A percentile compares a stretch with the other conserved stretches of the same genome.
Evolutionary conservation across 2,888 invertebrate genomes (phyloP).

Genomic region (Drosophila neonasuta): DNA sequence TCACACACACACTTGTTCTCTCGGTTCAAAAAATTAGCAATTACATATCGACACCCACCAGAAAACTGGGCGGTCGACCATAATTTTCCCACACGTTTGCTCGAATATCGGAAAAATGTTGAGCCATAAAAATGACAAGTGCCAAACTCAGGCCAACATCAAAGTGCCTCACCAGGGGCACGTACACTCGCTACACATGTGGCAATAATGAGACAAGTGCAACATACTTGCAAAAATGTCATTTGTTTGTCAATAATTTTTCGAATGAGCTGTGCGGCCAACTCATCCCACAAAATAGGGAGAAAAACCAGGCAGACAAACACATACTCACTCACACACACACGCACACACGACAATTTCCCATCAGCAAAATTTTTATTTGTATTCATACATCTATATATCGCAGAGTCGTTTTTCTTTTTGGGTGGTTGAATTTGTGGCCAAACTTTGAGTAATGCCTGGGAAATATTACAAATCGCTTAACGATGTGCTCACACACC

Average conservation of each 20-base stretch:
- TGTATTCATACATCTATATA: conserved; percentile 18
- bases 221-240: conserved; percentile 76
- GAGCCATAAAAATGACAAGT: conserved; percentile 77
- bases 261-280: conserved; percentile 35
- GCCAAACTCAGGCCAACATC: conserved; percentile 70
- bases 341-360: conserved; percentile 30
- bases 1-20: neutral
- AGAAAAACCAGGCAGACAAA: conserved; percentile 26
- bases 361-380: conserved; percentile 42
- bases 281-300: conserved; percentile 2
- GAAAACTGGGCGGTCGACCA: conserved; percentile 25
- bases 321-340: neutral
- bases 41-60: conserved; percentile 70
- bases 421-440: conserved; percentile 48
- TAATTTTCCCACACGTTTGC: conserved; percentile 70
- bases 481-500: conserved; percentile 54
- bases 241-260: conserved; percentile 71
- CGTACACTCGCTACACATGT: conserved; percentile 69
- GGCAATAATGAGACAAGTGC: conserved; percentile 78
- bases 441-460: conserved; percentile 25
- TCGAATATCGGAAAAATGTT: conserved; percentile 64
- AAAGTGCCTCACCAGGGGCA: conserved; percentile 54
- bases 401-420: conserved; percentile 13
- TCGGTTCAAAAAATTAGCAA: conserved; percentile 58
- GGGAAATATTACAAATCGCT: conserved; percentile 43